Percentiles rank a stretch among this genome's conserved stretches.
phyloP scores from a whole-genome alignment of 1,140 invertebrate genomes.

The Latrodectus geometricus region DNA sequence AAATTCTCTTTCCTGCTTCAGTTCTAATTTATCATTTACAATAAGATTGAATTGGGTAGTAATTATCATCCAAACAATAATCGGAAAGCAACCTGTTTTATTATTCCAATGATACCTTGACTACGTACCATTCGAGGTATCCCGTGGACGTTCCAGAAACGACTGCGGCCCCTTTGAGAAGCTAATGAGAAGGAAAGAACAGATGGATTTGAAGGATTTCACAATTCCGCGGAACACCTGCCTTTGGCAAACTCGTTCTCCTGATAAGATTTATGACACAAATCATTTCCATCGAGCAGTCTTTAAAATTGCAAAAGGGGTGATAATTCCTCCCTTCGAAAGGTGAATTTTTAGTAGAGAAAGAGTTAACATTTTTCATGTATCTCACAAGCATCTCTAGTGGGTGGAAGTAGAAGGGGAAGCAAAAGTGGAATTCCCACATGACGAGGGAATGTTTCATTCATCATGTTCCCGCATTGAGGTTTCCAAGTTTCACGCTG shows the following conservation, averaged over 20 bases:
- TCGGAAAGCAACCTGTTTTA: no score
- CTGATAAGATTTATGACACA: constrained; percentile 57
- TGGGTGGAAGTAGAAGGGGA: neutral
- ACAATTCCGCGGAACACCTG: constrained; percentile 14
- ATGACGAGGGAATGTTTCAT: neutral
- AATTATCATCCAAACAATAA: no score
- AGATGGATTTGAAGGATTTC: constrained; percentile 55
- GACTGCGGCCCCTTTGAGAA: constrained; percentile 4
- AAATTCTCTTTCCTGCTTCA: no score
- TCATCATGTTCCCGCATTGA: neutral
- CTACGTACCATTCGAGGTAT: no score
- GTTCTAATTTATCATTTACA: no score
- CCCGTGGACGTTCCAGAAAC: no score
- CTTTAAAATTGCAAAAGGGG: constrained; percentile 26
- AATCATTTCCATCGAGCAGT: constrained; percentile 46
- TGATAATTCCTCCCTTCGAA: constrained; percentile 31
- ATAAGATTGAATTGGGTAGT: no score
- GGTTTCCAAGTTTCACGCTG: neutral
- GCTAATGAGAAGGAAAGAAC: constrained; percentile 52
- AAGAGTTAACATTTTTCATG: neutral
- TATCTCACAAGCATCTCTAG: neutral
- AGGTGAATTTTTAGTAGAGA: neutral
- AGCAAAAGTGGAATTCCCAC: neutral
- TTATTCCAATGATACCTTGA: no score
- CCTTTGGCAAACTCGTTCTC: constrained; percentile 26